Base-by-base conservation (phyloP, 64 coral and sea anemone genomes). In the Porites lutea region DNA sequence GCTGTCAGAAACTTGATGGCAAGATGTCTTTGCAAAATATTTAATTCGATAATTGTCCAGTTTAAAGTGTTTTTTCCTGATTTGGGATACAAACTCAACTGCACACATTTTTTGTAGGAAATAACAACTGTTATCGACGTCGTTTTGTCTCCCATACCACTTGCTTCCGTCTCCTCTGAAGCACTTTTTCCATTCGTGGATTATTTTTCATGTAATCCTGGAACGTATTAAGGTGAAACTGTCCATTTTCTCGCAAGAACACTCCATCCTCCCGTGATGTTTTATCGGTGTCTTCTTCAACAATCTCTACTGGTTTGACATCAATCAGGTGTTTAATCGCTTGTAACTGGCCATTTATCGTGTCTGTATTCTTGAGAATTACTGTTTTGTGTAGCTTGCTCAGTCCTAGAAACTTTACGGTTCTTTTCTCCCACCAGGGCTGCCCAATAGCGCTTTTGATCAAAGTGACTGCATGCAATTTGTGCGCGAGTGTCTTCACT, bases 381-480 rank as follows among this genome's bases (percentile, higher is more conserved):
- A 99, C 91, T 51, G 94, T 95, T 60, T 99, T 96, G 73, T 94
- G 88, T 47, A 96, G 85, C 70, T 91, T 99, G 12, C 88, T 96
- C n/a, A 99, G 77, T 78, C 97, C 97, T 52, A 99, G 73, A 16
- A 88, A 92, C 72, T 99, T 99, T 3, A 99, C 58, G 8, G 97
- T 99, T 79, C 97, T 91, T 88, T 99, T 99, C 63, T 99, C 91
- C 94, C 97, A 99, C 65, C 93, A 99, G 15, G 97, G 97, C 53
- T 91, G 97, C 11, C 97, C 51, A 44, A 93, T 99, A 13, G 94
- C 91, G 43, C 97, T 99, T 15, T 86, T 89, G 74, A 96, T 93
- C 16, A 96, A 77, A 20, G 94, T 79, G 76, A 99, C 94, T 37
- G 97, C 97, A 45, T 96, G 94, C 72, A 99, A 88, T 89, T 99